phyloP scores from a whole-genome alignment of 2,888 invertebrate species.

The Villa cingulata region DNA sequence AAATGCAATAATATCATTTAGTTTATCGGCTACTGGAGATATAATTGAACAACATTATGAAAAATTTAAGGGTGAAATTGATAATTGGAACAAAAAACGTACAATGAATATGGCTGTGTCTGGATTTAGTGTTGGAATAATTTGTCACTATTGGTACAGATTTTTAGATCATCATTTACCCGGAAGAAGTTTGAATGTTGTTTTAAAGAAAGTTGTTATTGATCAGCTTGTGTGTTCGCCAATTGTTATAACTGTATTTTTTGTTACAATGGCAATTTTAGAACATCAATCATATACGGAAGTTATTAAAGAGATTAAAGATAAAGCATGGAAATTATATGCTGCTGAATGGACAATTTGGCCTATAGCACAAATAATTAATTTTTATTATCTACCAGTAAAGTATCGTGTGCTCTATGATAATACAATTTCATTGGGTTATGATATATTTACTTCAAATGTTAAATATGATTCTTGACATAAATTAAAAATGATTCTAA shows the following conservation, averaged over 20 bases:
- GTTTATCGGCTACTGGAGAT: slow-evolving; percentile 67
- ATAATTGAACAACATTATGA: slow-evolving; percentile 69
- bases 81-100: slow-evolving; percentile 45
- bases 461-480: slow-evolving; percentile 44
- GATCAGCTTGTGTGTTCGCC: slow-evolving; percentile 82
- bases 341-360: slow-evolving; percentile 82
- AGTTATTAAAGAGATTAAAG: slow-evolving; percentile 51
- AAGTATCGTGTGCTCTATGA: slow-evolving; percentile 77
- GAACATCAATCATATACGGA: slow-evolving; percentile 49
- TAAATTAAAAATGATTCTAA: too few species aligned
- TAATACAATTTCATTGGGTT: slow-evolving; percentile 69
- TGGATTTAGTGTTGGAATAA: slow-evolving; percentile 60
- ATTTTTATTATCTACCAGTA: slow-evolving; percentile 75
- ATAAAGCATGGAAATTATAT: slow-evolving; percentile 66
- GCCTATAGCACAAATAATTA: slow-evolving; percentile 87
- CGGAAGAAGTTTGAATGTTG: slow-evolving; percentile 39
- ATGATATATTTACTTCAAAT: slow-evolving; percentile 73
- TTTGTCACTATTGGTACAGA: slow-evolving; percentile 80
- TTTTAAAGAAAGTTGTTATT: slow-evolving; percentile 61
- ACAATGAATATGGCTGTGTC: slow-evolving; percentile 64
- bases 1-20: slow-evolving; percentile 62
- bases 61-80: slow-evolving; percentile 41
- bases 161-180: slow-evolving; percentile 57
- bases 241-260: slow-evolving; percentile 60
- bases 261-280: slow-evolving; percentile 57